A percentile compares a stretch with the other conserved stretches of the same genome.
Evolutionary conservation across 2,888 invertebrate species (phyloP).

Genomic region (Tanytarsus gracilentus): DNA sequence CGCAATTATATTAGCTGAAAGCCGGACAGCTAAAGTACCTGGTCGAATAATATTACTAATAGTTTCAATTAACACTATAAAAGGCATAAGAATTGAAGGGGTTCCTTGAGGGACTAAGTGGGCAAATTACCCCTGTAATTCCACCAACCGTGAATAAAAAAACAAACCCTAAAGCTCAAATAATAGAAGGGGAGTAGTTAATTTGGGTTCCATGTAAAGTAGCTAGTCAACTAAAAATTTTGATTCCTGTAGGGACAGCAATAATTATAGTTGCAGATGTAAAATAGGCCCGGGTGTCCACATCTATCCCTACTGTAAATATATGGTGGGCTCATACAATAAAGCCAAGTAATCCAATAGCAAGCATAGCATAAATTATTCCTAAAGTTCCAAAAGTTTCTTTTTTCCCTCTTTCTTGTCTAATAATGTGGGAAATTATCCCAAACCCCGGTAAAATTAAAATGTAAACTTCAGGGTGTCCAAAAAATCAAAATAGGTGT

Average conservation of each 20-base stretch:
- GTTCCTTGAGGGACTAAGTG: slow-evolving; percentile 62
- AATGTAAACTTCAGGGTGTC: slow-evolving; percentile 81
- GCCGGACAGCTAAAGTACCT: slow-evolving; percentile 57
- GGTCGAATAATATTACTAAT: slow-evolving; percentile 65
- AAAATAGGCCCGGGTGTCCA: slow-evolving; percentile 75
- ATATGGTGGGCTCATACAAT: slow-evolving; percentile 80
- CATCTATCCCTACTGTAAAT: slow-evolving; percentile 76
- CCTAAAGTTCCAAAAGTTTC: slow-evolving; percentile 63
- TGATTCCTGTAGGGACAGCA: slow-evolving; percentile 77
- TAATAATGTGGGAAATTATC: slow-evolving; percentile 69
- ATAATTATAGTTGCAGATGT: slow-evolving; percentile 79
- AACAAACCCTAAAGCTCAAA: slow-evolving; percentile 69
- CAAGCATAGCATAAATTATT: slow-evolving; percentile 76
- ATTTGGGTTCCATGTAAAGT: slow-evolving; percentile 58
- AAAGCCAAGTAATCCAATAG: slow-evolving; percentile 74
- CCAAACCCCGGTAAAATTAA: slow-evolving; percentile 76
- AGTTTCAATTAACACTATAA: slow-evolving; percentile 66
- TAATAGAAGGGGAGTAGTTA: slow-evolving; percentile 49
- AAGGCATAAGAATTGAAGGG: slow-evolving; percentile 55
- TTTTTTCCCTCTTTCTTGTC: slow-evolving; percentile 64
- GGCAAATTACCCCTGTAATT: slow-evolving; percentile 54
- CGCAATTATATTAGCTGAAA: slow-evolving; percentile 70
- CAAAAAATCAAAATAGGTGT: slow-evolving; percentile 83
- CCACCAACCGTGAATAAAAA: slow-evolving; percentile 69
- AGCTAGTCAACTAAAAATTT: slow-evolving; percentile 71